A percentile compares a stretch with the other conserved stretches of the same genome.
Evolutionary conservation across 2,888 invertebrate species (phyloP).

Genomic region (Parnassius orleans): DNA sequence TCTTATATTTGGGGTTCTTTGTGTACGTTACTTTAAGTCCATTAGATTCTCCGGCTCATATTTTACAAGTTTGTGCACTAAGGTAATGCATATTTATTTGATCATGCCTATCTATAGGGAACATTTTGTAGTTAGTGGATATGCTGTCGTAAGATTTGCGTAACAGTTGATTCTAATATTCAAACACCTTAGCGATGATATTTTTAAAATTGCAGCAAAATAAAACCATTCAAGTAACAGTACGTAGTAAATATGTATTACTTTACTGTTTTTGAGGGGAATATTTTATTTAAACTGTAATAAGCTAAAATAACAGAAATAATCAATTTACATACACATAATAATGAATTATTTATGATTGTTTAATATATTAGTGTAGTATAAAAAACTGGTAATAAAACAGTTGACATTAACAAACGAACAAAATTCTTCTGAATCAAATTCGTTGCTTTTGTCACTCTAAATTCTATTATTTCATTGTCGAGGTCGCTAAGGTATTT

Average conservation of each 20-base stretch:
- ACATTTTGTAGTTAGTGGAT: background rate
- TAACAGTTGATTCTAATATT: background rate
- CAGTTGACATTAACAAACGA: too few relatives aligned
- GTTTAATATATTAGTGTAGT: too few relatives aligned
- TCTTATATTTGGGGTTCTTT: slow-evolving; percentile 23
- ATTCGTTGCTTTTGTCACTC: too few relatives aligned
- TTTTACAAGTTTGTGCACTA: background rate
- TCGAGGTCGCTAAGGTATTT: background rate
- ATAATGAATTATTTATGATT: too few relatives aligned
- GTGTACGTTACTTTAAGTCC: slow-evolving; percentile 14
- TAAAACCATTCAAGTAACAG: background rate
- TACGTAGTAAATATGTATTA: too few relatives aligned
- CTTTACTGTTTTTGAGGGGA: too few relatives aligned
- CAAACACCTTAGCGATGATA: background rate
- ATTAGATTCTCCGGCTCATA: slow-evolving; percentile 1
- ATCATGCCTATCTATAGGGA: slow-evolving; percentile 13
- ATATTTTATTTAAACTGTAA: too few relatives aligned
- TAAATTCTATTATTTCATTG: background rate
- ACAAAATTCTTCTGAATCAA: too few relatives aligned
- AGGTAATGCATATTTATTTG: background rate
- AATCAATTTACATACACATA: too few relatives aligned
- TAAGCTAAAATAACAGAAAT: too few relatives aligned
- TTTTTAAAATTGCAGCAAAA: background rate
- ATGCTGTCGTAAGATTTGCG: background rate
- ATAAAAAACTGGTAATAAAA: too few relatives aligned